phyloP scores from a whole-genome alignment of 2,113 vertebrate species.

The Marcusenius ussheri region DNA sequence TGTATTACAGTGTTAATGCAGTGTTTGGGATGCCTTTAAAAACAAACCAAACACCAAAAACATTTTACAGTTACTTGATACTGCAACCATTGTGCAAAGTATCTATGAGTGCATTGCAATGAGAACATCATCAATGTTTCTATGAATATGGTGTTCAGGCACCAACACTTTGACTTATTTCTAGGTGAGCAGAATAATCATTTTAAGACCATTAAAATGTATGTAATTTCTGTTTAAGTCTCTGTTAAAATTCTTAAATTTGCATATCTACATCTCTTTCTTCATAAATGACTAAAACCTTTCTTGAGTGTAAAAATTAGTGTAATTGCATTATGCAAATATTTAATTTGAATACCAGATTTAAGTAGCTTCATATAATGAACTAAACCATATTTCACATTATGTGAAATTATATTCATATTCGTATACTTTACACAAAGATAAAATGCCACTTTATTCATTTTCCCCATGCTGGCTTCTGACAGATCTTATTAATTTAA shows the following conservation, averaged over 20 bases:
- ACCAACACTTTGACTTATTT: slow-evolving; percentile 50
- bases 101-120: neutral
- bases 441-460: neutral
- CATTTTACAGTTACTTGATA: neutral
- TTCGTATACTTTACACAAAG: slow-evolving; percentile 34
- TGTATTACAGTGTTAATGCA: neutral
- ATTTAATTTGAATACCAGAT: slow-evolving; percentile 5
- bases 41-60: neutral
- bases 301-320: neutral
- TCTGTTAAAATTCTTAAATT: neutral
- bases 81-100: neutral
- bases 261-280: neutral
- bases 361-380: neutral
- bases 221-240: neutral
- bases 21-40: neutral
- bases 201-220: neutral
- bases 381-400: neutral
- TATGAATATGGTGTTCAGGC: slow-evolving; percentile 55
- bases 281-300: neutral
- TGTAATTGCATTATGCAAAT: slow-evolving; percentile 7
- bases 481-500: slow-evolving; percentile 2
- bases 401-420: neutral
- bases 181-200: neutral
- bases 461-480: neutral
- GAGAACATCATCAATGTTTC: neutral